Evolutionary conservation across 2,888 invertebrate genomes (phyloP).

Genomic region (Cybosia mesomella): DNA sequence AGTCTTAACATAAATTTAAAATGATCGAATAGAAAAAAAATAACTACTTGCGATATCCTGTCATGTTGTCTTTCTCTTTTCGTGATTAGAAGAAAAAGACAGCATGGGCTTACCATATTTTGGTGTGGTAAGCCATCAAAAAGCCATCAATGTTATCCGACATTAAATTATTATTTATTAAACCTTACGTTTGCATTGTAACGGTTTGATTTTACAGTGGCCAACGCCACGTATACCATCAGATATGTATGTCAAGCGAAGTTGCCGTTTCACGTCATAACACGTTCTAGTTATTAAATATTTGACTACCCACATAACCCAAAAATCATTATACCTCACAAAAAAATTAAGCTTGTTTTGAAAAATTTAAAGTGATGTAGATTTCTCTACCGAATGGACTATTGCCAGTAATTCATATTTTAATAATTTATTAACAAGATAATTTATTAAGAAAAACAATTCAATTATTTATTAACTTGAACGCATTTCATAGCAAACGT

Average conservation of each 20-base stretch:
- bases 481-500: slow-evolving; percentile 10
- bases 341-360: too few species aligned
- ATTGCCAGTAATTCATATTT: background rate
- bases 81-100: slow-evolving; percentile 11
- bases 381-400: background rate
- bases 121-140: background rate
- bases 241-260: slow-evolving; percentile 44
- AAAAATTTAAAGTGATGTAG: background rate
- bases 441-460: background rate
- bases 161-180: slow-evolving; percentile 14
- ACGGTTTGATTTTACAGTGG: slow-evolving; percentile 36
- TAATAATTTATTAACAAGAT: background rate
- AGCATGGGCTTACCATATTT: slow-evolving; percentile 7
- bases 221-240: slow-evolving; percentile 25
- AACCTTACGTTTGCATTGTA: slow-evolving; percentile 39
- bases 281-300: slow-evolving; percentile 27
- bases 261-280: slow-evolving; percentile 21
- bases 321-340: background rate
- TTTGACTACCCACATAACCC: background rate
- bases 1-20: background rate
- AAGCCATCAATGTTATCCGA: slow-evolving; percentile 9
- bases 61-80: slow-evolving; percentile 16
- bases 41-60: background rate
- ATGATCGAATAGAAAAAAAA: background rate
- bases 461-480: slow-evolving; percentile 16